Evolutionary conservation across 1,140 invertebrate species (phyloP).

Genomic region (Macrostomum lignano): DNA sequence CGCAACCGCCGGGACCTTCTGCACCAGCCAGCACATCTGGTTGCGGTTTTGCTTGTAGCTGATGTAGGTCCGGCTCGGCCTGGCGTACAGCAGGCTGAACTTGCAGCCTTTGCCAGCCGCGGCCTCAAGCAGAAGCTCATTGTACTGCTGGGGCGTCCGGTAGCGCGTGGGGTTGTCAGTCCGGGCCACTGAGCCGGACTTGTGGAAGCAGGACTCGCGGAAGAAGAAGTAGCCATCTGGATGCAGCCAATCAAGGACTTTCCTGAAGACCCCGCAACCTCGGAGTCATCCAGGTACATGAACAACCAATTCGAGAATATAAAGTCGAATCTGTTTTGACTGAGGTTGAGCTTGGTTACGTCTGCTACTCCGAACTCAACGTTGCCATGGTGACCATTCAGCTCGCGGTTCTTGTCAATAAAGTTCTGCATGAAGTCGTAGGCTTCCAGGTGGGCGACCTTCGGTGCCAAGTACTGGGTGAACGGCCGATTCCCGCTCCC

Average conservation of each 20-base stretch:
- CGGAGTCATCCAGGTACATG: conserved; percentile 34
- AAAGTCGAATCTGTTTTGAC: conserved; percentile 27
- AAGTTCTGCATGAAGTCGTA: conserved; percentile 36
- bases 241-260: conserved; percentile 30
- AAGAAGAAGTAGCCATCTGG: conserved; percentile 32
- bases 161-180: too few species aligned
- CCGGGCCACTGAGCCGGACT: too few species aligned
- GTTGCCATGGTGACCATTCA: conserved; percentile 27
- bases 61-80: too few species aligned
- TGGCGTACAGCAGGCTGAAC: too few species aligned
- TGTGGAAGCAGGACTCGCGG: too few species aligned
- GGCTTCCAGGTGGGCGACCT: conserved; percentile 29
- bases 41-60: too few species aligned
- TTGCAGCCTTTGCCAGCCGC: too few species aligned
- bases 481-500: conserved; percentile 36
- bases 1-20: conserved; percentile 31
- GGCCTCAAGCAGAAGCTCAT: too few species aligned
- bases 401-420: conserved; percentile 29
- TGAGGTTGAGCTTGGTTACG: conserved; percentile 29
- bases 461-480: conserved; percentile 28
- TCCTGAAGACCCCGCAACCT: conserved; percentile 28
- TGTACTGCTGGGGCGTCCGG: too few species aligned
- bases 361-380: conserved; percentile 31
- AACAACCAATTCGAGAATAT: conserved; percentile 37
- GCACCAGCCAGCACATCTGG: too few species aligned